These are phyloP conservation scores for Flexamia atlantica DNA, from an alignment of 2,888 invertebrate species.

Conservation along the genomic window DNA sequence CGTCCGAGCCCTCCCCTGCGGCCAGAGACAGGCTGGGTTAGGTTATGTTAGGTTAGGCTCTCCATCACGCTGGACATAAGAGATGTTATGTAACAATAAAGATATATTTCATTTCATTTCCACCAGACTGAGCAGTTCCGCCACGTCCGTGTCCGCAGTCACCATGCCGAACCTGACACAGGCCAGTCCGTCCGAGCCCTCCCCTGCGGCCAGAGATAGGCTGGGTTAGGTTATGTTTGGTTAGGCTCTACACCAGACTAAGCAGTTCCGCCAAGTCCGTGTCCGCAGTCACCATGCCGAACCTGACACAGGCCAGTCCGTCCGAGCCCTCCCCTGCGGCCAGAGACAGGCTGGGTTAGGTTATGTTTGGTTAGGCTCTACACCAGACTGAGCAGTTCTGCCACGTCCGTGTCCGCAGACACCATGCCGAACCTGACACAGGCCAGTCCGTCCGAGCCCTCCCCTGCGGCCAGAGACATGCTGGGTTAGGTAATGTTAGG, in stretches of 20 bases:
- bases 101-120: too few species aligned
- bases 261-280: constrained; percentile 95
- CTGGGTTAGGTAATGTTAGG: too few species aligned
- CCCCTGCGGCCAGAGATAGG: constrained; percentile 64
- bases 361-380: too few species aligned
- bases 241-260: constrained; percentile 84
- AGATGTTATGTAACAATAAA: too few species aligned
- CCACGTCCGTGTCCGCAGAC: constrained; percentile 96
- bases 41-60: too few species aligned
- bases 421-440: constrained; percentile 98
- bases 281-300: constrained; percentile 98
- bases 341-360: not conserved
- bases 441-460: constrained; percentile 89
- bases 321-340: constrained; percentile 81
- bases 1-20: constrained; percentile 83
- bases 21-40: not conserved
- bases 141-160: constrained; percentile 96
- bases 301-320: constrained; percentile 92
- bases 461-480: constrained; percentile 67
- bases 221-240: too few species aligned
- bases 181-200: constrained; percentile 89
- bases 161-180: constrained; percentile 98
- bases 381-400: constrained; percentile 91
- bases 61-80: too few species aligned
- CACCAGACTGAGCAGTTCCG: constrained; percentile 93